Evolutionary conservation across 1,140 invertebrate species (phyloP).

Genomic region (Paraescarpia echinospica): DNA sequence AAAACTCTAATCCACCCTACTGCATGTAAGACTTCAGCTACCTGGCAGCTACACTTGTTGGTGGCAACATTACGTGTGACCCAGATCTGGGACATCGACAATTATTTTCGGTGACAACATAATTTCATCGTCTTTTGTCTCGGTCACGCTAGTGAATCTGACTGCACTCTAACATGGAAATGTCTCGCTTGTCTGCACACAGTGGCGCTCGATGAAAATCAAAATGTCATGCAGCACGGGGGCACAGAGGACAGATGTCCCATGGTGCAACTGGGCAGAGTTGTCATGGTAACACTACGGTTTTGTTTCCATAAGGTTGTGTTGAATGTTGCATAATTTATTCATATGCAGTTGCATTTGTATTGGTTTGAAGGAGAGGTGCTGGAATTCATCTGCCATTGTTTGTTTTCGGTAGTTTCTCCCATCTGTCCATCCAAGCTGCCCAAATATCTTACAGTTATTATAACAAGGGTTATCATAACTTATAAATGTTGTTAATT

Average conservation of each 20-base stretch:
- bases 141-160: neutral
- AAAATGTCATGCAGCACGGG: neutral
- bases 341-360: neutral
- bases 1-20: too few relatives aligned
- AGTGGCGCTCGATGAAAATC: neutral
- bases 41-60: neutral
- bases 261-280: neutral
- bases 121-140: neutral
- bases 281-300: neutral
- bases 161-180: neutral
- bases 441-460: too few relatives aligned
- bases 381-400: neutral
- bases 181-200: neutral
- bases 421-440: neutral
- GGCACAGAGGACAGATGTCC: neutral
- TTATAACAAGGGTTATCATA: too few relatives aligned
- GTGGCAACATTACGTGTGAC: neutral
- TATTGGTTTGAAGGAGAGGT: neutral
- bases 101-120: neutral
- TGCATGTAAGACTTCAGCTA: too few relatives aligned
- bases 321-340: neutral
- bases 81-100: neutral
- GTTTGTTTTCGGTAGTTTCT: neutral
- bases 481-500: too few relatives aligned
- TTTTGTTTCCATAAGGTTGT: neutral